Base-by-base conservation (phyloP, 2,888 invertebrate genomes). In the Dendrolimus pini region DNA sequence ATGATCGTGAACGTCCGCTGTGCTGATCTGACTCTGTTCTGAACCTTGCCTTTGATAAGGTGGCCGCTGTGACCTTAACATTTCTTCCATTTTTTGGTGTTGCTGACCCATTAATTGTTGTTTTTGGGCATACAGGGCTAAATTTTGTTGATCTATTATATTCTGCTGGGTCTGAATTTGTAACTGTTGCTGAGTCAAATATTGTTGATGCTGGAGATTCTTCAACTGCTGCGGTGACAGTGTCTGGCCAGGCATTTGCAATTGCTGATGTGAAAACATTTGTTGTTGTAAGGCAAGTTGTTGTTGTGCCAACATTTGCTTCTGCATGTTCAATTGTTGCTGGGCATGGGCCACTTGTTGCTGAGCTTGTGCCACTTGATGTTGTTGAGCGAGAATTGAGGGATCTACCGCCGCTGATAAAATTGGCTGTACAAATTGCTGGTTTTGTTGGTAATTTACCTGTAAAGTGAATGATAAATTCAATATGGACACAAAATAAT, bases 111-210 rank as follows among this genome's bases (percentile, higher is more conserved):
- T 88, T 7, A 91, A 75, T 60, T 88, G 91, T 62, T 89, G 89
- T 62, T 91, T 91, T 58, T 91, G 88, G 1, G 92, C 87, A 42
- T 91, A 76, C 54, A 92, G 82, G 0, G 92, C 86, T 52, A 92
- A 76, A 57, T 89, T 91, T 69, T 92, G 91, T 66, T 92, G 93
- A 65, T 92, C 92, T 56, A 92, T 89, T 52, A 91, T 83, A 66
- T 93, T 93, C 63, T 92, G 92, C 61, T 92, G 92, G 13, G 88
- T 87, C 59, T 92, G 92, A 13, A 91, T 77, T 58, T 91, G 87
- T 53, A 85, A 71, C 65, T 91, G 91, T 66, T 92, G 91, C 58
- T 92, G 92, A 0, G 89, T 85, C 57, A 91, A 77, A 65, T 89
- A 91, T 66, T 92, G 91, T 60, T 92, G 92, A 54, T 89, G 87